Conservation (phyloP, 2,797 vertebrate species). For the Nannoperca obscura region DNA sequence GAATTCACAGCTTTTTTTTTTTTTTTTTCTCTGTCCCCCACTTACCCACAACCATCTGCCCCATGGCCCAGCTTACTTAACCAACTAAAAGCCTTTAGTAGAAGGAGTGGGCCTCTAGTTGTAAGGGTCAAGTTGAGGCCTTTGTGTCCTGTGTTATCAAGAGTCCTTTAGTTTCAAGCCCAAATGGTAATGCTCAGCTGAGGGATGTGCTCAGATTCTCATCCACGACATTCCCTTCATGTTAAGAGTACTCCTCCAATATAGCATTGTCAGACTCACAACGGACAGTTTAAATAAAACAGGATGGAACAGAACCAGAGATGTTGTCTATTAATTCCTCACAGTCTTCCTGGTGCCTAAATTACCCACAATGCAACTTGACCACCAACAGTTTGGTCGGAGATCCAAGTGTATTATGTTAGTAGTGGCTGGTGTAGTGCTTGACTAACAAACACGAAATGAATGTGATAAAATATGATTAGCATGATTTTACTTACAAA, state of each 20-base stretch:
- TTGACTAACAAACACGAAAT: too few species aligned
- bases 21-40: constrained; percentile 26
- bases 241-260: background rate
- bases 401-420: background rate
- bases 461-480: too few species aligned
- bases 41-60: constrained; percentile 55
- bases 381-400: background rate
- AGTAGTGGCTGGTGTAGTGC: background rate
- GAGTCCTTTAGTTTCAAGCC: constrained; percentile 44
- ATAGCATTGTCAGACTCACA: background rate
- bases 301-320: background rate
- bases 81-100: constrained; percentile 60
- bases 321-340: background rate
- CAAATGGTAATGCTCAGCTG: constrained; percentile 27
- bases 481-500: too few species aligned
- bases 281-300: background rate
- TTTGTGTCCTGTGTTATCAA: constrained; percentile 38
- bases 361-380: background rate
- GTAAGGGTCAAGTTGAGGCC: constrained; percentile 45
- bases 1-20: constrained; percentile 38
- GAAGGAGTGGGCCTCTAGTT: constrained; percentile 36
- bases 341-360: background rate
- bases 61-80: constrained; percentile 54
- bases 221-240: constrained; percentile 24
- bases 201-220: constrained; percentile 44